Percentiles rank a stretch among this genome's conserved stretches.
phyloP scores from a whole-genome alignment of 2,113 vertebrate genomes.

The Catharus fuscescens region DNA sequence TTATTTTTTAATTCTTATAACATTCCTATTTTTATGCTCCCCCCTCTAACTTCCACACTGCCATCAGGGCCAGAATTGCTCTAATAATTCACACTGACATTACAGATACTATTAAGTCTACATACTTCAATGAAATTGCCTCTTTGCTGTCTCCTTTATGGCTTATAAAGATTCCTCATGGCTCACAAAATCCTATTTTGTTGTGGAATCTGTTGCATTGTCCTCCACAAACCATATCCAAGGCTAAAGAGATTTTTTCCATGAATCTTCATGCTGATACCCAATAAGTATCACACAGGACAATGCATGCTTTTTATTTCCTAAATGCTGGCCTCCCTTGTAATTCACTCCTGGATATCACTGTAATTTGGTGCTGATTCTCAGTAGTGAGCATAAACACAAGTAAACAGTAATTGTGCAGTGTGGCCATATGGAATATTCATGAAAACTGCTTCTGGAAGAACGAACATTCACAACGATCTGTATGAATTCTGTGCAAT shows the following conservation, averaged over 20 bases:
- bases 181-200: conserved; percentile 59
- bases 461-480: not conserved
- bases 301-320: not conserved
- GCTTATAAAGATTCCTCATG: conserved; percentile 75
- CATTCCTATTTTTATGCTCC: conserved; percentile 6
- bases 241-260: conserved; percentile 67
- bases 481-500: not conserved
- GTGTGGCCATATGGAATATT: not conserved
- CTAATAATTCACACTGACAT: conserved; percentile 76
- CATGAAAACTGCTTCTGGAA: not conserved
- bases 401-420: not conserved
- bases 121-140: conserved; percentile 73
- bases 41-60: not conserved
- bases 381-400: not conserved
- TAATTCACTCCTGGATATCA: not conserved
- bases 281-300: not conserved
- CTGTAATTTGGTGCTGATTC: not conserved
- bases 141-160: conserved; percentile 68
- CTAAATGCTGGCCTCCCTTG: not conserved
- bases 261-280: conserved; percentile 1
- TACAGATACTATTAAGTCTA: conserved; percentile 73
- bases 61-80: conserved; percentile 64
- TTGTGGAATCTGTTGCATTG: conserved; percentile 61
- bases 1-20: conserved; percentile 31
- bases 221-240: conserved; percentile 67